Evolutionary conservation across 2,888 invertebrate genomes (phyloP), one percentile per base, ranked within the genome.

Genomic region (Drosophila flavopinicola): DNA sequence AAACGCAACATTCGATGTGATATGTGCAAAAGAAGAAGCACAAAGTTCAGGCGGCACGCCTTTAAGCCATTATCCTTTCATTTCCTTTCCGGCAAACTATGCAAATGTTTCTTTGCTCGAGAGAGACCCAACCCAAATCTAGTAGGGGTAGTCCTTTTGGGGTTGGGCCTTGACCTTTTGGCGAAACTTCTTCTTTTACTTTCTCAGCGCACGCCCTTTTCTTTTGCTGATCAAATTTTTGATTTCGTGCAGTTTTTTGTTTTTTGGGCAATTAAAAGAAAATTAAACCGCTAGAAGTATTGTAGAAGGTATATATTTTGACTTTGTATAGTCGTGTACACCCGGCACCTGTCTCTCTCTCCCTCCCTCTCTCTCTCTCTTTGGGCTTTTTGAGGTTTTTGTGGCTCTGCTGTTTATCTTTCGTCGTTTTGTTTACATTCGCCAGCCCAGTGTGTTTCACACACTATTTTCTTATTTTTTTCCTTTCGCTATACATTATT

Each of bases 391-490:
- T 66, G 51, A 37, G 45, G 53, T 35, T 75, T 65, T 59, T 66
- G 79, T 47, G 70, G 74, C 57, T 79, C 85, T 80, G 86, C 79
- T 85, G 86, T 80, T 85, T 85, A 80, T 80, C 85, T 80, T 83
- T 85, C 84, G 66, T 73, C 74, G 70, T 57, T 73, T 80, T 80
- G 80, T 80, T 80, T 80, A 80, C 84, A 76, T 80, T 76, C 85
- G 57, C 64, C 48, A 65, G 63, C 59, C 20, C 20, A 20, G 20
- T 20, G 20, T 20, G 20, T 20, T 20, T 59, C 48, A 56, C 27
- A 59, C 20, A 65, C 37, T 56, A 51, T n/a, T 35, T 35, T 44
- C 23, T 42, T 25, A 25, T n/a, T 44, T 23, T 20, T 20, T 20
- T 20, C 20, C 2, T 20, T 20, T 20, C 4, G 2, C 20, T 20